Conservation (phyloP, 2,797 vertebrate genomes). For the Pelochelys cantorii region DNA sequence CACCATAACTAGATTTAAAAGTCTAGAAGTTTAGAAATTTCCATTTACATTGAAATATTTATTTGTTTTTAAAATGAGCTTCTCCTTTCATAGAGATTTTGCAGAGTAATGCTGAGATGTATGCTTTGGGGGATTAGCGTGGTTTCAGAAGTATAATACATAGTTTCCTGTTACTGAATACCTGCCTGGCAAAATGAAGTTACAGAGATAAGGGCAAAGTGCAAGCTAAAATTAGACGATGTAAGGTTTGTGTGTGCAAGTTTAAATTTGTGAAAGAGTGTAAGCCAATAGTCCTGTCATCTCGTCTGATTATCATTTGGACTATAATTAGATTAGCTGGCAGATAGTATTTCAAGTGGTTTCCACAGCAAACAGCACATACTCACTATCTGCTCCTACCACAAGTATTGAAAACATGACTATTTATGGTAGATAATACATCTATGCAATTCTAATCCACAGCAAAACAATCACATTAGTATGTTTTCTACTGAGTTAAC, state of each 20-base stretch:
- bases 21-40: not conserved
- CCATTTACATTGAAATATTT: not conserved
- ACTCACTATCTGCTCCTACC: constrained; percentile 26
- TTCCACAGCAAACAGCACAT: constrained; percentile 67
- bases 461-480: not conserved
- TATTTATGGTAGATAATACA: not conserved
- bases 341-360: constrained; percentile 67
- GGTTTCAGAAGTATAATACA: not conserved
- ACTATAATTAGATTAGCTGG: constrained; percentile 72
- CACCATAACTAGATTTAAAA: not conserved
- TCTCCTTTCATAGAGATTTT: not conserved
- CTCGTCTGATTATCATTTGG: constrained; percentile 63
- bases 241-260: constrained; percentile 15
- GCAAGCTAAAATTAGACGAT: constrained; percentile 58
- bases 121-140: not conserved
- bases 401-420: not conserved
- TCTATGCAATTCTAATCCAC: not conserved
- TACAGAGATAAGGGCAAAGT: not conserved
- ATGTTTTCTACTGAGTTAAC: not conserved
- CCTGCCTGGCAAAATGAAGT: not conserved
- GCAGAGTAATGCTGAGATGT: not conserved
- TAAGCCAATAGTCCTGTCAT: constrained; percentile 20
- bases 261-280: constrained; percentile 55
- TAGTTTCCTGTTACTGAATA: not conserved
- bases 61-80: not conserved